These are phyloP conservation scores for Buathra laborator DNA, from an alignment of 2,888 invertebrate species.

Conservation along the genomic window DNA sequence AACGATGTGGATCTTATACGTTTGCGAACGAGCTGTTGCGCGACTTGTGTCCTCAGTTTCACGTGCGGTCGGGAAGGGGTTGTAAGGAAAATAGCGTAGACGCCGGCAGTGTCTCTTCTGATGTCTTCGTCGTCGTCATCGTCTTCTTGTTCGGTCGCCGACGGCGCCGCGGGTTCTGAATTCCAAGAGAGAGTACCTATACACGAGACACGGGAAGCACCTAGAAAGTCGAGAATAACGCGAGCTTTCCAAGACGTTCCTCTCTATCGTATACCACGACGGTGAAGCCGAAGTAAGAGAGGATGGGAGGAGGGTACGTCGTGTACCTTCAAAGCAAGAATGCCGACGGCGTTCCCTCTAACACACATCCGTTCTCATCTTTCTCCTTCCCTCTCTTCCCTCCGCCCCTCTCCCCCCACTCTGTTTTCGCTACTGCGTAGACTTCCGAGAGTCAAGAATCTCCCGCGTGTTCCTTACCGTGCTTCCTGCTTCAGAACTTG, in stretches of 20 bases:
- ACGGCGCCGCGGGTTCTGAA: conserved; percentile 64
- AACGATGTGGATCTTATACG: conserved; percentile 17
- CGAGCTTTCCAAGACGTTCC: conserved; percentile 61
- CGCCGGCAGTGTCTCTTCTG: conserved; percentile 36
- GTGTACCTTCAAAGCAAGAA: conserved; percentile 73
- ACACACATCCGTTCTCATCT: conserved; percentile 50
- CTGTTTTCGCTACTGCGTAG: conserved; percentile 31
- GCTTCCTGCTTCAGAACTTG: conserved; percentile 13
- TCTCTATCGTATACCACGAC: conserved; percentile 34
- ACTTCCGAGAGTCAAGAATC: conserved; percentile 63
- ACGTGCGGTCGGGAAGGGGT: too few species aligned
- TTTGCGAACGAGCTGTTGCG: conserved; percentile 18
- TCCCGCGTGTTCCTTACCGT: conserved; percentile 15
- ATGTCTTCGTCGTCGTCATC: conserved; percentile 49
- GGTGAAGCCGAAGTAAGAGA: conserved; percentile 25
- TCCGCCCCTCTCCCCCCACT: not conserved
- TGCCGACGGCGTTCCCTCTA: conserved; percentile 69
- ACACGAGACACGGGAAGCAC: conserved; percentile 66
- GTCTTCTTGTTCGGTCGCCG: conserved; percentile 63
- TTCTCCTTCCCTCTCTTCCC: not conserved
- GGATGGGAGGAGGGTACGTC: conserved; percentile 22
- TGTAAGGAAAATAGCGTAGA: conserved; percentile 7
- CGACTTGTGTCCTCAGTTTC: not conserved
- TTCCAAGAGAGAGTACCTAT: conserved; percentile 53
- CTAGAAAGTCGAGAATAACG: conserved; percentile 62